Percentiles rank a stretch among this genome's conserved stretches.
Evolutionary conservation across 2,888 invertebrate genomes (phyloP).

Genomic region (Hydrotaea diabolus): DNA sequence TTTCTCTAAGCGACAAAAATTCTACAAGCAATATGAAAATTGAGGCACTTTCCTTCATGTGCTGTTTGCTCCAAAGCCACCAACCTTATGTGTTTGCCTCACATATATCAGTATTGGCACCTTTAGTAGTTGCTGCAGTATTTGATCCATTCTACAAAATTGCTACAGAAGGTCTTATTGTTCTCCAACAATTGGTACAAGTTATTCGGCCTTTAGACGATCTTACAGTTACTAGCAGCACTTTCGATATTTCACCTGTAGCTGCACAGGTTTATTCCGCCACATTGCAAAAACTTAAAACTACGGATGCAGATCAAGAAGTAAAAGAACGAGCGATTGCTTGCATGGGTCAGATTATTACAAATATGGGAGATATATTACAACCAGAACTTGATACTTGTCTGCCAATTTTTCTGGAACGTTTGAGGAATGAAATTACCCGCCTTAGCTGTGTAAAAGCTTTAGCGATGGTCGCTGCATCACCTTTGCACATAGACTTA

Average conservation of each 20-base stretch:
- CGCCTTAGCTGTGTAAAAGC: slow-evolving; percentile 97
- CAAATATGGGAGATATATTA: slow-evolving; percentile 93
- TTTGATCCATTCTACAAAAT: slow-evolving; percentile 99
- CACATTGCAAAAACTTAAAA: slow-evolving; percentile 91
- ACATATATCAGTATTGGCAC: slow-evolving; percentile 89
- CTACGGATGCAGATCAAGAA: slow-evolving; percentile 99
- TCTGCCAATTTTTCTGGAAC: slow-evolving; percentile 96
- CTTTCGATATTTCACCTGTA: slow-evolving; percentile 89
- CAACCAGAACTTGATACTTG: slow-evolving; percentile 90
- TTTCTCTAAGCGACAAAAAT: slow-evolving; percentile 93
- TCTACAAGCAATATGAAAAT: slow-evolving; percentile 99
- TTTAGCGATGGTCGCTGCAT: slow-evolving; percentile 95
- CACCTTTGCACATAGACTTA: slow-evolving; percentile 92
- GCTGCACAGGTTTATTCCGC: slow-evolving; percentile 91
- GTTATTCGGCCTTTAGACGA: slow-evolving; percentile 89
- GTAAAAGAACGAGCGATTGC: slow-evolving; percentile 99
- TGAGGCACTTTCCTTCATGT: slow-evolving; percentile 94
- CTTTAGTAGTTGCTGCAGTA: slow-evolving; percentile 93
- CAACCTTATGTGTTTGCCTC: slow-evolving; percentile 86
- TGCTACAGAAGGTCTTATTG: slow-evolving; percentile 96
- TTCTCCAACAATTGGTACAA: slow-evolving; percentile 95
- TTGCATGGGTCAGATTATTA: slow-evolving; percentile 96
- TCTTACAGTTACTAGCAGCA: slow-evolving; percentile 75
- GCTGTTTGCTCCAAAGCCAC: slow-evolving; percentile 79
- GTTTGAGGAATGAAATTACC: slow-evolving; percentile 98